Conservation (phyloP, 2,113 vertebrate genomes). For the Larimichthys crocea region DNA sequence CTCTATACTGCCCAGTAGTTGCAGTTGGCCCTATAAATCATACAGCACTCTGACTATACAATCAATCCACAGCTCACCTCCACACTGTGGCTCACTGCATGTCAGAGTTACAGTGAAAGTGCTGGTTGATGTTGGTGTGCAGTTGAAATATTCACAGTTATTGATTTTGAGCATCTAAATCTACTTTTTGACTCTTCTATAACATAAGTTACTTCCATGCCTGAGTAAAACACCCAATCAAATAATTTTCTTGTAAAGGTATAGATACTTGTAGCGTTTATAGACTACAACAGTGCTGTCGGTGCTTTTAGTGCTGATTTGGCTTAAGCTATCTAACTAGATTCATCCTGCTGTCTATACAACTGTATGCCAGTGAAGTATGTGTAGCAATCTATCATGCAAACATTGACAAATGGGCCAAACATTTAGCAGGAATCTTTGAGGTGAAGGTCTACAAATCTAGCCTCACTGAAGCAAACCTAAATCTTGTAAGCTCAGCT, state of each 20-base stretch:
- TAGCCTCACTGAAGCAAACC: constrained; percentile 13
- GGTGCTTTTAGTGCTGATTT: no score
- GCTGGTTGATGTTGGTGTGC: constrained; percentile 10
- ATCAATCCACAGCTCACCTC: constrained; percentile 47
- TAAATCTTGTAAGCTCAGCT: constrained; percentile 28
- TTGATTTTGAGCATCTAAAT: not conserved
- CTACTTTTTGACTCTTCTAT: not conserved
- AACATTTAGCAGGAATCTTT: constrained; percentile 21
- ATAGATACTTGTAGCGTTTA: not conserved
- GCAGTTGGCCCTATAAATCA: constrained; percentile 49
- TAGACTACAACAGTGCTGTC: not conserved
- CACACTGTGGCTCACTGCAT: constrained; percentile 1
- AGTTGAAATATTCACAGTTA: not conserved
- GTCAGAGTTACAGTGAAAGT: not conserved
- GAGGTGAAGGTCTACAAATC: constrained; percentile 21
- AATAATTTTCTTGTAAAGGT: not conserved
- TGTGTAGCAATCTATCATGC: not conserved
- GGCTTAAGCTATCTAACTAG: not conserved
- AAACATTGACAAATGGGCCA: constrained; percentile 8
- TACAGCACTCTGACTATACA: constrained; percentile 25
- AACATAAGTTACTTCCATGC: not conserved
- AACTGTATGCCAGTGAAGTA: not conserved
- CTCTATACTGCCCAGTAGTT: constrained; percentile 26
- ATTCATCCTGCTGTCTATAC: not conserved
- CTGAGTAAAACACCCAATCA: not conserved